phyloP scores from a whole-genome alignment of 2,797 vertebrate genomes.

The Aeoliscus strigatus region DNA sequence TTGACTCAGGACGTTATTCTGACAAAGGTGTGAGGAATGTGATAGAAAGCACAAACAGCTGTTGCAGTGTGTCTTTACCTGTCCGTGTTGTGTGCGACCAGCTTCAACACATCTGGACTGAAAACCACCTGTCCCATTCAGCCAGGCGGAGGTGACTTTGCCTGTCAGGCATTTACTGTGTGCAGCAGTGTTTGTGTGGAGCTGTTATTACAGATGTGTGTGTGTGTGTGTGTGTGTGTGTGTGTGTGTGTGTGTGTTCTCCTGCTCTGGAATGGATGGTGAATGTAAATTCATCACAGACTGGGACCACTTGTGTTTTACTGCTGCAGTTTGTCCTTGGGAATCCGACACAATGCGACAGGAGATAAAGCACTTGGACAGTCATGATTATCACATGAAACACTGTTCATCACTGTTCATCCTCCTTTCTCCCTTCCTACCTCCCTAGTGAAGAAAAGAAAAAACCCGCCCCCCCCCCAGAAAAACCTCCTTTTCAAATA shows the following conservation, averaged over 20 bases:
- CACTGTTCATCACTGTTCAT: background rate
- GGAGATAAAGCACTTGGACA: conserved; percentile 28
- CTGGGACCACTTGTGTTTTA: conserved; percentile 39
- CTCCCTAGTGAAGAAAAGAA: no score
- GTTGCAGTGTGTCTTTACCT: conserved; percentile 26
- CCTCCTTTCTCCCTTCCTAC: no score
- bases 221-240: conserved; percentile 7
- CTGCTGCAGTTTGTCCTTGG: conserved; percentile 49
- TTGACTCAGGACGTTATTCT: no score
- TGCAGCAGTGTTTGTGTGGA: no score
- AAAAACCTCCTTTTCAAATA: no score
- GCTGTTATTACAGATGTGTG: no score
- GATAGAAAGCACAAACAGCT: conserved; percentile 32
- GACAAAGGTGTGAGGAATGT: no score
- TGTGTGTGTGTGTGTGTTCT: conserved; percentile 9
- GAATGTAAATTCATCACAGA: conserved; percentile 36
- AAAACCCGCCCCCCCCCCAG: no score
- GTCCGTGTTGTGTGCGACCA: conserved; percentile 21
- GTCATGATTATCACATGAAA: conserved; percentile 10
- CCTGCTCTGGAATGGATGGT: conserved; percentile 30
- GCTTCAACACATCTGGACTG: conserved; percentile 25
- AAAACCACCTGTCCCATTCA: conserved; percentile 34
- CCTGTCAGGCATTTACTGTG: conserved; percentile 5
- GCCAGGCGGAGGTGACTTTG: conserved; percentile 3
- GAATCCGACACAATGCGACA: conserved; percentile 26